Percentiles rank a stretch among this genome's conserved stretches.
phyloP scores from a whole-genome alignment of 2,113 vertebrate species.

The Lamprologus callipterus region DNA sequence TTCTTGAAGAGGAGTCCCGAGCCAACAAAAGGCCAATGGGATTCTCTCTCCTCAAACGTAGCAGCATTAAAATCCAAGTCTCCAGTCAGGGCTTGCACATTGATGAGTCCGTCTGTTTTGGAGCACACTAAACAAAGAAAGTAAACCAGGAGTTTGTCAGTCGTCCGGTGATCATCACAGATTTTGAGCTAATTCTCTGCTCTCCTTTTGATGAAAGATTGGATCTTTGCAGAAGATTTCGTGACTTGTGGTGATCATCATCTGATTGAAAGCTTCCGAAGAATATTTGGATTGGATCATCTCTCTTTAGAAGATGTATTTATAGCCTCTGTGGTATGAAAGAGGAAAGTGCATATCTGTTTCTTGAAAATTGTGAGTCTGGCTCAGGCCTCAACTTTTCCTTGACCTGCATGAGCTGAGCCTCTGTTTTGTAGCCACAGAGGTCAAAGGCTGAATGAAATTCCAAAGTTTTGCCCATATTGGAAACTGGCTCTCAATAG shows the following conservation, averaged over 20 bases:
- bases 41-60: not conserved
- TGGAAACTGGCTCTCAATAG: constrained; percentile 25
- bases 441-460: not conserved
- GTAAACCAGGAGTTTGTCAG: not conserved
- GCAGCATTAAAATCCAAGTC: constrained; percentile 39
- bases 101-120: constrained; percentile 10
- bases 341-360: constrained; percentile 27
- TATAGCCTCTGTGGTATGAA: not conserved
- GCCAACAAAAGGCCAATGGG: not conserved
- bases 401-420: not conserved
- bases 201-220: not conserved
- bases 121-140: not conserved
- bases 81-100: constrained; percentile 18
- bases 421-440: not conserved
- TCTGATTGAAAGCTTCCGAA: not conserved
- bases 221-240: not conserved
- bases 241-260: not conserved
- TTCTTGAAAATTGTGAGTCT: not conserved
- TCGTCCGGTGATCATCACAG: not conserved
- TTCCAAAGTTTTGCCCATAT: not conserved
- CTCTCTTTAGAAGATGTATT: not conserved
- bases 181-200: not conserved
- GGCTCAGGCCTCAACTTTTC: not conserved
- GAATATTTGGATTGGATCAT: not conserved
- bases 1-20: constrained; percentile 1